Conservation (phyloP, 2,113 vertebrate species). For the Scomber japonicus region DNA sequence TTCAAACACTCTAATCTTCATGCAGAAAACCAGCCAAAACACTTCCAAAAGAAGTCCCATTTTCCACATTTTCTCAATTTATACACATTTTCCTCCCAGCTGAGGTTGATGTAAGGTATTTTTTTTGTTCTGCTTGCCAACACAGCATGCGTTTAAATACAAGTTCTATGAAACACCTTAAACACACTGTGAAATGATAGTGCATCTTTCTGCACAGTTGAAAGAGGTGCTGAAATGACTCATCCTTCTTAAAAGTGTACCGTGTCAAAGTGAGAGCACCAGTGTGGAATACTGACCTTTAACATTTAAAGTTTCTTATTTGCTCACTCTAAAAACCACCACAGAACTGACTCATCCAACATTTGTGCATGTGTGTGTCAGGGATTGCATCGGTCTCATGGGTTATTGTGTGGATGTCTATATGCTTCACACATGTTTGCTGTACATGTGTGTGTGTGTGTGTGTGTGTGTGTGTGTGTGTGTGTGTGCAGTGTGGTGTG, state of each 20-base stretch:
- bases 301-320: slow-evolving; percentile 55
- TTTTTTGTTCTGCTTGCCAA: not conserved
- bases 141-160: slow-evolving; percentile 5
- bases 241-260: slow-evolving; percentile 43
- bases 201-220: slow-evolving; percentile 3
- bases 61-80: not conserved
- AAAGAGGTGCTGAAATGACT: slow-evolving; percentile 37
- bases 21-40: not conserved
- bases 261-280: slow-evolving; percentile 28
- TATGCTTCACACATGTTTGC: not conserved
- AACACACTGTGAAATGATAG: not conserved
- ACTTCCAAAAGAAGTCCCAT: not conserved
- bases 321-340: slow-evolving; percentile 39
- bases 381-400: not conserved
- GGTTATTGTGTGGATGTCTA: not conserved
- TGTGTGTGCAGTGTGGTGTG: slow-evolving; percentile 39
- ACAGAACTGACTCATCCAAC: slow-evolving; percentile 25
- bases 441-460: not conserved
- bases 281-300: slow-evolving; percentile 60
- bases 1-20: no score
- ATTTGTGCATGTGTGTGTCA: slow-evolving; percentile 6
- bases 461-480: not conserved
- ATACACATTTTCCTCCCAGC: not conserved
- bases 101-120: not conserved
- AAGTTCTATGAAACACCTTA: slow-evolving; percentile 13